A percentile compares a stretch with the other conserved stretches of the same genome.
phyloP scores from a whole-genome alignment of 92 coral and sea anemone species.

The Pocillopora grandis region DNA sequence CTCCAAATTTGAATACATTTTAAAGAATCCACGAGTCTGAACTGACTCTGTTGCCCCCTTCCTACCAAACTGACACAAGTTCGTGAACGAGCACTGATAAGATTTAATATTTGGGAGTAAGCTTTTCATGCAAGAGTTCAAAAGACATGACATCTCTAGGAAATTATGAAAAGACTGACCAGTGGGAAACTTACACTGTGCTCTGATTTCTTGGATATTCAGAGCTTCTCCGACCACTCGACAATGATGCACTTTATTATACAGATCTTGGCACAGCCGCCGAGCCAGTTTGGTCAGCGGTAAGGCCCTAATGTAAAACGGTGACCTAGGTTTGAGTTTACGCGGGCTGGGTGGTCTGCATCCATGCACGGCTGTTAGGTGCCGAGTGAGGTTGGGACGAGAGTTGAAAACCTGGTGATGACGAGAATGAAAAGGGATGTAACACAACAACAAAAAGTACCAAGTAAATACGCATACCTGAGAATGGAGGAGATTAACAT shows the following conservation, averaged over 20 bases:
- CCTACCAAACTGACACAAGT: too few relatives aligned
- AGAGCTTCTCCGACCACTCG: conserved; percentile 75
- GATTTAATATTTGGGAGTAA: too few relatives aligned
- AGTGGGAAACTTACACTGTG: conserved; percentile 71
- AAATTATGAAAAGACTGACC: neutral
- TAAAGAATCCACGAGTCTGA: too few relatives aligned
- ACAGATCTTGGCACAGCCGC: conserved; percentile 85
- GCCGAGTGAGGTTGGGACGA: conserved; percentile 89
- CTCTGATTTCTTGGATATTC: conserved; percentile 78
- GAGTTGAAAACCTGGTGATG: conserved; percentile 82
- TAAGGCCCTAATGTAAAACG: conserved; percentile 91
- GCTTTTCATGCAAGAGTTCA: too few relatives aligned
- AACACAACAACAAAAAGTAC: neutral
- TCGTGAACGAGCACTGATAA: too few relatives aligned
- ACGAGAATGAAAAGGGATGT: neutral
- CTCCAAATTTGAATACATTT: too few relatives aligned
- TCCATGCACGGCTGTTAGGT: conserved; percentile 88
- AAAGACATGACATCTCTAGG: too few relatives aligned
- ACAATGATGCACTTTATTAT: conserved; percentile 74
- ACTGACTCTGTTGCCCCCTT: too few relatives aligned
- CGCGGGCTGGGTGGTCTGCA: conserved; percentile 98
- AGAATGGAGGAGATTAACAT: neutral
- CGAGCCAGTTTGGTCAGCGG: conserved; percentile 84
- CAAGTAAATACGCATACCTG: neutral
- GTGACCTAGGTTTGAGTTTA: conserved; percentile 90